Evolutionary conservation across 2,113 vertebrate species (phyloP).

Genomic region (Erythrolamprus reginae): DNA sequence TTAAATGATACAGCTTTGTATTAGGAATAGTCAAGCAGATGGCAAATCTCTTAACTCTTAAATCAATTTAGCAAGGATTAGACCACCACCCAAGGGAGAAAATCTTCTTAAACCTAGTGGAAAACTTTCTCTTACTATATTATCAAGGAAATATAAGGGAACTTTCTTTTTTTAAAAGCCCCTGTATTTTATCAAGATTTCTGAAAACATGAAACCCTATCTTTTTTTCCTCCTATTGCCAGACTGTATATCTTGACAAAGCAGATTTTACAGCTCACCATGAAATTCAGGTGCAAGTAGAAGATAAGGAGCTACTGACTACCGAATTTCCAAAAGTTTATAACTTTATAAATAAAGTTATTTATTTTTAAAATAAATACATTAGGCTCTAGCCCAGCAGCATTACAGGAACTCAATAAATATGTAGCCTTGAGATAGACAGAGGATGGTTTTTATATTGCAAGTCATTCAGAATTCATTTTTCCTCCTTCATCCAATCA

Average conservation of each 20-base stretch:
- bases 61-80: conserved; percentile 49
- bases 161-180: conserved; percentile 10
- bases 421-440: not conserved
- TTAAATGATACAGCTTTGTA: conserved; percentile 27
- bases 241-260: conserved; percentile 15
- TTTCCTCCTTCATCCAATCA: not conserved
- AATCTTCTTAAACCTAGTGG: conserved; percentile 32
- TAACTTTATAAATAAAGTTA: not conserved
- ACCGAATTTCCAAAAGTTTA: conserved; percentile 2
- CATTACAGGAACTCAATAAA: not conserved
- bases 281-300: conserved; percentile 21
- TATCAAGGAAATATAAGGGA: conserved; percentile 7
- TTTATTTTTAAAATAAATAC: not conserved
- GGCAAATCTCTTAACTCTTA: conserved; percentile 40
- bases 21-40: conserved; percentile 30
- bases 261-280: conserved; percentile 28
- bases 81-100: conserved; percentile 4
- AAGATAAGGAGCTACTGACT: conserved; percentile 18
- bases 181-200: conserved; percentile 30
- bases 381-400: not conserved
- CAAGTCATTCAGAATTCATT: not conserved
- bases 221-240: conserved; percentile 17
- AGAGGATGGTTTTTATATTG: not conserved
- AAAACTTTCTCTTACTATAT: conserved; percentile 23
- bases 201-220: conserved; percentile 5